These are phyloP conservation scores for Drosophila persimilis DNA, from an alignment of 1,140 invertebrate genomes.

Conservation along the genomic window DNA sequence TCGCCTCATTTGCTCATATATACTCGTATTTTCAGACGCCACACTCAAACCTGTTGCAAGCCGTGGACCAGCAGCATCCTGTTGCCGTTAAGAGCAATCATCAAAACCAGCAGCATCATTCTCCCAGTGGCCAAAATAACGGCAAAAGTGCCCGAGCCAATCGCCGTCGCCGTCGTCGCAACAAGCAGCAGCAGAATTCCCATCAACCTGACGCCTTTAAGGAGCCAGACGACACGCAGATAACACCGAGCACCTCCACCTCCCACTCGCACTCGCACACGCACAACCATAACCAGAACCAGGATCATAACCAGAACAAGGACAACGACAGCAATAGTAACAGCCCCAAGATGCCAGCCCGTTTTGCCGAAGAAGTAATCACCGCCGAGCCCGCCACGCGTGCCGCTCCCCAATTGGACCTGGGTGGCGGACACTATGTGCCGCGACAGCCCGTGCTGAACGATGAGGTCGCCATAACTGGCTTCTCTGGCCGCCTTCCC, in stretches of 20 bases:
- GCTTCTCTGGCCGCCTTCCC: conserved; percentile 95
- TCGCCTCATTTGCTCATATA: not conserved
- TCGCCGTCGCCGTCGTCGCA: conserved; percentile 73
- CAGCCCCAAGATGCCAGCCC: conserved; percentile 76
- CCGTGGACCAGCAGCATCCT: conserved; percentile 69
- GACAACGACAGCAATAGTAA: conserved; percentile 1
- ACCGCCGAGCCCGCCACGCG: conserved; percentile 65
- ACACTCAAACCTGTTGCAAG: conserved; percentile 57
- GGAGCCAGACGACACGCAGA: conserved; percentile 50
- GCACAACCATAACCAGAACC: conserved; percentile 30
- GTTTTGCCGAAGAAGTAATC: conserved; percentile 80
- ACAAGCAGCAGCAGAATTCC: conserved; percentile 73
- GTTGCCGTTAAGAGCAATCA: conserved; percentile 56
- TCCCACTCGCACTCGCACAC: conserved; percentile 28
- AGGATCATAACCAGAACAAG: not conserved
- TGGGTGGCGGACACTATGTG: conserved; percentile 68
- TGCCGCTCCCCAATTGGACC: conserved; percentile 75
- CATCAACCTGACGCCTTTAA: conserved; percentile 69
- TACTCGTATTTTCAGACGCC: conserved; percentile 29
- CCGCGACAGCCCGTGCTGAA: conserved; percentile 63
- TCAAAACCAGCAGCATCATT: conserved; percentile 38
- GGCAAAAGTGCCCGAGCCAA: conserved; percentile 66
- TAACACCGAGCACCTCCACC: conserved; percentile 70
- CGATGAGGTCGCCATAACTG: conserved; percentile 94
- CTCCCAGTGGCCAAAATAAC: conserved; percentile 58